Conservation (phyloP, 2,888 invertebrate species). For the Ligdia adustata region DNA sequence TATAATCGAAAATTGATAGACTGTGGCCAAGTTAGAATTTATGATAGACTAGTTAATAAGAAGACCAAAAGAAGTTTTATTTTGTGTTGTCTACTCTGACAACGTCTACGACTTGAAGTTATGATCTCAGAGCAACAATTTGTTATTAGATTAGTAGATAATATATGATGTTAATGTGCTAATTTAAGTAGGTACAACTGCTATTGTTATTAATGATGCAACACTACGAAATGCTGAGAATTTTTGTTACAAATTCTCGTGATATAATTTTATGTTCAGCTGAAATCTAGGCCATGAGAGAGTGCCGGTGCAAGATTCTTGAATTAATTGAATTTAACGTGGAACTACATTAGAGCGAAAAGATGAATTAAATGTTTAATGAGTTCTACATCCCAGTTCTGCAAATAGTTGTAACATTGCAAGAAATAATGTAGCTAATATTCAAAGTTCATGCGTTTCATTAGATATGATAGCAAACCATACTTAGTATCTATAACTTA, state of each 20-base stretch:
- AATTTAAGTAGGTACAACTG: slow-evolving; percentile 15
- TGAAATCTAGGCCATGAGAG: slow-evolving; percentile 40
- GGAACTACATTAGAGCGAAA: slow-evolving; percentile 14
- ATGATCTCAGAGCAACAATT: slow-evolving; percentile 3
- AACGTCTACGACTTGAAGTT: slow-evolving; percentile 5
- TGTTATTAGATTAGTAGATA: slow-evolving; percentile 8
- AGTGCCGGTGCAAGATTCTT: slow-evolving; percentile 35
- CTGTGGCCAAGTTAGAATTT: too few relatives aligned
- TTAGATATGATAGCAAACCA: too few relatives aligned
- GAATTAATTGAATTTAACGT: slow-evolving; percentile 27
- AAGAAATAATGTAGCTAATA: neutral
- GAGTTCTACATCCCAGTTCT: slow-evolving; percentile 16
- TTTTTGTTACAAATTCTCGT: slow-evolving; percentile 36
- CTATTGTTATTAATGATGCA: slow-evolving; percentile 40
- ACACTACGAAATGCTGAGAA: slow-evolving; percentile 35
- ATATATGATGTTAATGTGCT: slow-evolving; percentile 18
- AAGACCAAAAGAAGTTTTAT: neutral
- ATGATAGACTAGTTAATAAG: too few relatives aligned
- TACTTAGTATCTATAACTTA: too few relatives aligned
- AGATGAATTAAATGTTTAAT: slow-evolving; percentile 19
- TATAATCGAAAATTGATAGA: too few relatives aligned
- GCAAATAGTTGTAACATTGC: slow-evolving; percentile 4
- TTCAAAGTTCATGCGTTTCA: neutral
- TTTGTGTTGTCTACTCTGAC: neutral
- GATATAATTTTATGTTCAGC: slow-evolving; percentile 40